Conservation (phyloP, 2,113 vertebrate species). For the Shinisaurus crocodilurus region DNA sequence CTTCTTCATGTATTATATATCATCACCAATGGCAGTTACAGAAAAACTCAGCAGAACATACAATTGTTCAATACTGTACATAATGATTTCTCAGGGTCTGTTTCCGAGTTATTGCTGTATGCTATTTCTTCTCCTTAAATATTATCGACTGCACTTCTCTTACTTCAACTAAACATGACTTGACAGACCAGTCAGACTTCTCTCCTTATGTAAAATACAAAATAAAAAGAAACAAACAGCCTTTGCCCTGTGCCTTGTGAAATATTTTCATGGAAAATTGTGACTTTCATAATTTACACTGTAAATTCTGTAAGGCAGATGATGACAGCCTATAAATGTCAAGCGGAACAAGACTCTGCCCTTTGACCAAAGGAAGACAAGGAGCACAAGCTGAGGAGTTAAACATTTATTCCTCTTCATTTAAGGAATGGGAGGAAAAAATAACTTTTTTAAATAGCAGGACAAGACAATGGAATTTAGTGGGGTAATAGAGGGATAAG, state of each 20-base stretch:
- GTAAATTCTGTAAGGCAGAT: slow-evolving; percentile 57
- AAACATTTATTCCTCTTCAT: slow-evolving; percentile 52
- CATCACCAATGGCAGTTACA: not conserved
- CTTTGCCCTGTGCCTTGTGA: slow-evolving; percentile 37
- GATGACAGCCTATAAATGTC: slow-evolving; percentile 62
- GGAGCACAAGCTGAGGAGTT: slow-evolving; percentile 24
- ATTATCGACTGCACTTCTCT: slow-evolving; percentile 28
- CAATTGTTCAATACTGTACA: not conserved
- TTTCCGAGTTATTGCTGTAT: not conserved
- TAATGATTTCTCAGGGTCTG: not conserved
- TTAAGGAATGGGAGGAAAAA: slow-evolving; percentile 19
- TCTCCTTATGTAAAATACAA: slow-evolving; percentile 25
- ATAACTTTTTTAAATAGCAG: not conserved
- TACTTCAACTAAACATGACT: slow-evolving; percentile 48
- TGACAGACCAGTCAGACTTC: slow-evolving; percentile 45
- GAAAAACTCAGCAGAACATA: slow-evolving; percentile 22
- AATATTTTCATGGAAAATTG: slow-evolving; percentile 61
- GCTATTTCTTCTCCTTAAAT: slow-evolving; percentile 28
- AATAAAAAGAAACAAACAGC: not conserved
- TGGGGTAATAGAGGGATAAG: not conserved
- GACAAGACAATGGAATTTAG: not conserved
- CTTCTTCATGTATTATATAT: not conserved
- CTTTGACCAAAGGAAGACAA: slow-evolving; percentile 46
- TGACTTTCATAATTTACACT: slow-evolving; percentile 58
- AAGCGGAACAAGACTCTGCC: slow-evolving; percentile 51